Evolutionary conservation across 2,888 invertebrate genomes (phyloP), one percentile per base, ranked within the genome.

Genomic region (Tachina fera): DNA sequence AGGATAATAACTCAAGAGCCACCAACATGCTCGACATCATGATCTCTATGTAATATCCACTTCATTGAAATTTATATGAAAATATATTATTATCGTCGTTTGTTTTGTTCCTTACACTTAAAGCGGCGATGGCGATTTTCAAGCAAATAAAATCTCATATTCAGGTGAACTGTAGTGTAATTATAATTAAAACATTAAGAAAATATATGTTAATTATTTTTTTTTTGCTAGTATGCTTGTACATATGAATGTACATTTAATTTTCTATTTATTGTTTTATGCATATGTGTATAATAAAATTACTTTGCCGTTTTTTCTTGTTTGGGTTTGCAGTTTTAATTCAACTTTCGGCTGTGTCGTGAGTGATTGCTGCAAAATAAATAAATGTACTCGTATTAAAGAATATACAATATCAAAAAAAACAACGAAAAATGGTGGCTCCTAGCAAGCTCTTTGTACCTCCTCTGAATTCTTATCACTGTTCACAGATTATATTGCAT

Each of bases 401-500:
- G 9, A 45, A 39, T 22, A 47, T 49, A 68, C 10, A 6, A 49
- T 11, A 13, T 16, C 41, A 45, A 47, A 16, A 65, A 11, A 41
- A 43, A 49, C 39, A 53, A 53, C 19, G 22, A 19, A 67, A 75
- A 51, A 88, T 88, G 88, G 87, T 86, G 45, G 83, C 71, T 41
- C 79, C 83, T 11, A 88, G 87, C 77, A 88, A 84, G 85, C 1
- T 88, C 1, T 85, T 82, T 75, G 14, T 47, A 1, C 68, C 47
- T 39, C 87, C 88, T 22, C 22, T 84, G 3, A 80, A 76, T 14
- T 22, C 53, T 51, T 39, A 67, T 16, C 83, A 83, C 65, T 88
- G 88, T 41, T 87, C 88, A 3, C 87, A 88, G 22, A 8, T 51
- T 3, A 49, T 88, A 47, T 0, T 86, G 19, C 88, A 88, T 83